Percentiles rank a stretch among this genome's conserved stretches.
Conservation (phyloP, 2,113 vertebrate genomes). For the Hucho hucho region DNA sequence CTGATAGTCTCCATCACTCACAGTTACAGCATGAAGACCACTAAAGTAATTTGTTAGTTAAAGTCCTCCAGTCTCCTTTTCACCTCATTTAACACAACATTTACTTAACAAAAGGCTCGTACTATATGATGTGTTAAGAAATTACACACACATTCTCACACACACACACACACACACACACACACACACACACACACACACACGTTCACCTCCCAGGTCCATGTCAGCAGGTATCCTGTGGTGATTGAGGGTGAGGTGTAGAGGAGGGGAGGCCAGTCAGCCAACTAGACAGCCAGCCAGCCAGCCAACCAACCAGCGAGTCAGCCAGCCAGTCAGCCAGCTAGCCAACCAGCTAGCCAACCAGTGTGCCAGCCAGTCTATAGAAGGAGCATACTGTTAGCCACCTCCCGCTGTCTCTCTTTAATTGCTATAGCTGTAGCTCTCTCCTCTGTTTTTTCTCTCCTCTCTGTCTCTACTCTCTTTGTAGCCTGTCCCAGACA, state of each 20-base stretch:
- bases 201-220: neutral
- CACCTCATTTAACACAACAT: no score
- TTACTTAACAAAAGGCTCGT: no score
- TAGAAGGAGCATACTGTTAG: neutral
- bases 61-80: no score
- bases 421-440: constrained; percentile 9
- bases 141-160: no score
- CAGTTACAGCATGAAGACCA: no score
- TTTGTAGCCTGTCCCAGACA: constrained; percentile 46
- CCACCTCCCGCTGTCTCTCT: neutral
- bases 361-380: neutral
- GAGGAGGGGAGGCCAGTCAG: neutral
- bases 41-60: no score
- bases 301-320: no score
- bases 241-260: neutral
- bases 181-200: neutral
- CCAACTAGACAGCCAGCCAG: no score
- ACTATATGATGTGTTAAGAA: no score
- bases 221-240: neutral
- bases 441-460: neutral
- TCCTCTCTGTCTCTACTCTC: neutral
- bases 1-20: no score
- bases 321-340: no score
- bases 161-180: neutral
- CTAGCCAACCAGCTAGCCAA: no score